Evolutionary conservation across 1,140 invertebrate genomes (phyloP), one percentile per base, ranked within the genome.

Genomic region (Cherax quadricarinatus): DNA sequence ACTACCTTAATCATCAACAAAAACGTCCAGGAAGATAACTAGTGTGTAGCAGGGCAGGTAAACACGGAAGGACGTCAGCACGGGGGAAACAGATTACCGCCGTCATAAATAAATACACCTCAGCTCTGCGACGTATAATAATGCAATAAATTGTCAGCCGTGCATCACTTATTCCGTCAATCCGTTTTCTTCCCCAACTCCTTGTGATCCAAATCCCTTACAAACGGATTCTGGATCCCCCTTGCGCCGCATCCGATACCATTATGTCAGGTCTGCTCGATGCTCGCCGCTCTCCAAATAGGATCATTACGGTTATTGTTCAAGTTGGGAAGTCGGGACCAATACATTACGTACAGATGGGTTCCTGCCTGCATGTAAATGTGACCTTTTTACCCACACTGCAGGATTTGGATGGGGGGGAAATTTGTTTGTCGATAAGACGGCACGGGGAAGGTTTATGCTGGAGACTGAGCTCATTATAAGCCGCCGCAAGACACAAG

Each of bases 241-340:
- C 51, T 53, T 85, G 82, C 73, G 66, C 62, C 89, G 83, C 82
- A 85, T 86, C 89, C 89, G 89, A 85, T 91, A 86, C 89, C 89
- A 91, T 91, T 91, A 91, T 91, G 84, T 91, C 89, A 86, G 82
- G 83, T 86, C 89, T 62, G 84, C 89, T 86, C 89, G 89, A 91
- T 91, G 89, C 89, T 91, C 83, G 78, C 82, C 89, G 57, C 89
- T 79, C 84, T 91, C 89, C 89, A 91, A 91, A 91, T 91, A 91
- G 89, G 83, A 91, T 91, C 89, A 91, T 91, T 91, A 91, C 89
- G 89, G 89, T 91, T 91, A 91, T 91, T 91, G 89, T 91, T 91
- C 83, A 91, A 91, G 89, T 91, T 91, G 89, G 89, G 84, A 91
- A 91, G 89, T 91, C 83, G 89, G 89, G 89, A 86, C 89, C 89